phyloP scores from a whole-genome alignment of 2,797 vertebrate genomes.

The Catharus ustulatus region DNA sequence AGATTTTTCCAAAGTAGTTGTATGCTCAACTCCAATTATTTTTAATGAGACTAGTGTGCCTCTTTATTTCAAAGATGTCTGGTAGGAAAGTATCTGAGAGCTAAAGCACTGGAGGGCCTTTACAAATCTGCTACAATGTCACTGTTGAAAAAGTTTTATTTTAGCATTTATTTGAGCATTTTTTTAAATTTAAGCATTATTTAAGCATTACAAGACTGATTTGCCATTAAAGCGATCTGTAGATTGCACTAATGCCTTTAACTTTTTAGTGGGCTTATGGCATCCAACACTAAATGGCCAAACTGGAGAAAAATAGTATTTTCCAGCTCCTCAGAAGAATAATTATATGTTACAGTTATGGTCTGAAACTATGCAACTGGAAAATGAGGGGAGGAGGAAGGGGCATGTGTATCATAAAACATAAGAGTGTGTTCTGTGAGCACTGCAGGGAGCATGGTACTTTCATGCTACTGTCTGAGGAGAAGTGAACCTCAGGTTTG shows the following conservation, averaged over 20 bases:
- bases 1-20: neutral
- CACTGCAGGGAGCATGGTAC: accelerated
- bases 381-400: neutral
- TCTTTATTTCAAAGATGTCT: neutral
- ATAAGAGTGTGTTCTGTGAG: neutral
- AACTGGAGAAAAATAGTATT: neutral
- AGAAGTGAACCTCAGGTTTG: neutral
- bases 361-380: neutral
- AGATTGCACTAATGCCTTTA: neutral
- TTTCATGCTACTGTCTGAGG: neutral
- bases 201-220: neutral
- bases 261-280: neutral
- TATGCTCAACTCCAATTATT: neutral
- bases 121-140: neutral
- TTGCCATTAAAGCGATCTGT: neutral
- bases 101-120: neutral
- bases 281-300: neutral
- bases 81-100: neutral
- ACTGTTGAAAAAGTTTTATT: neutral
- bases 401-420: accelerated
- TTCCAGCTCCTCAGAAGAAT: neutral
- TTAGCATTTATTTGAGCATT: no score
- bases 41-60: neutral
- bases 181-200: neutral
- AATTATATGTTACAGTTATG: neutral